Conservation (phyloP, 2,113 vertebrate genomes). For the Atlantisia rogersi region DNA sequence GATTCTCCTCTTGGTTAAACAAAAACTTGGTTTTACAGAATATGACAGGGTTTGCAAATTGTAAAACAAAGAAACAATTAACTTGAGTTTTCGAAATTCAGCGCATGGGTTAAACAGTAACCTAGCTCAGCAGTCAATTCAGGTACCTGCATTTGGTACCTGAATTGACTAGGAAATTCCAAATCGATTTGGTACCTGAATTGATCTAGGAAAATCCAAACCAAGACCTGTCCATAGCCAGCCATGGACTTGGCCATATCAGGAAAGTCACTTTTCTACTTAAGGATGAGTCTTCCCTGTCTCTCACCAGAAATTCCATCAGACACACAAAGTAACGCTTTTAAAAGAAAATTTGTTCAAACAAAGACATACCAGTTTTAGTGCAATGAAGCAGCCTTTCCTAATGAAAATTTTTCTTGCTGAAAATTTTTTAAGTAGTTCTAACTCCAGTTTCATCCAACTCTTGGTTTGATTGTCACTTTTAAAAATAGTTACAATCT, state of each 20-base stretch:
- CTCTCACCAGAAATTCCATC: not conserved
- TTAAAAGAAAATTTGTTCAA: not conserved
- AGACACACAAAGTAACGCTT: not conserved
- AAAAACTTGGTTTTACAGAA: not conserved
- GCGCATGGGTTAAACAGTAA: not conserved
- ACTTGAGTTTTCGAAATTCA: not conserved
- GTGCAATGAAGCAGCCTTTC: not conserved
- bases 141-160: not conserved
- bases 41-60: not conserved
- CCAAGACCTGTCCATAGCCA: not conserved
- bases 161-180: no score
- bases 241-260: not conserved
- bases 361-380: fast-evolving
- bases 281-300: not conserved
- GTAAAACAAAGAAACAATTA: not conserved
- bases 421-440: not conserved
- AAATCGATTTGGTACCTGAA: no score
- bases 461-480: not conserved
- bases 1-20: not conserved
- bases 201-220: not conserved
- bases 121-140: not conserved
- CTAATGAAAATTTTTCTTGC: not conserved
- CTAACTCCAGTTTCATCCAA: not conserved
- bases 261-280: not conserved
- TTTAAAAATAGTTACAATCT: not conserved